Evolutionary conservation across 2,113 vertebrate genomes (phyloP).

Genomic region (Oenanthe oenanthe): DNA sequence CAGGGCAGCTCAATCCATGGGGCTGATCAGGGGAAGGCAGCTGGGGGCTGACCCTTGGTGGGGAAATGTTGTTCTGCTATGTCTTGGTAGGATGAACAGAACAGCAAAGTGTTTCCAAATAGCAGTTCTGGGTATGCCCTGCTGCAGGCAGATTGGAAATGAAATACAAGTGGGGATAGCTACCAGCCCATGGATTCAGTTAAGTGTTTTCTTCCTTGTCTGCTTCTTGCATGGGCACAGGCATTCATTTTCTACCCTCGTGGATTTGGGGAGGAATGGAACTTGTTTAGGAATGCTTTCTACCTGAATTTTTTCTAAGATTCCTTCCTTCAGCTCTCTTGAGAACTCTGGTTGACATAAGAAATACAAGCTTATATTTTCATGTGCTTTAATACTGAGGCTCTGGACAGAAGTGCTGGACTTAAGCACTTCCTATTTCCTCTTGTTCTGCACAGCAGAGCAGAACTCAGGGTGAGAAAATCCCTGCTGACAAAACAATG

Average conservation of each 20-base stretch:
- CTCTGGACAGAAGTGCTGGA: not conserved
- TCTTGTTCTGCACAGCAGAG: not conserved
- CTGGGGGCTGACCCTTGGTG: not conserved
- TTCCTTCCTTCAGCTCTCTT: not conserved
- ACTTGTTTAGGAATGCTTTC: not conserved
- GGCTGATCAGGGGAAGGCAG: not conserved
- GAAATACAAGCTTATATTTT: not conserved
- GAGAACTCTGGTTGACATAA: not conserved
- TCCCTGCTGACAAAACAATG: not conserved
- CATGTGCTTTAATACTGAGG: not conserved
- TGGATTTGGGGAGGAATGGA: not conserved
- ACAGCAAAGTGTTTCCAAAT: not conserved
- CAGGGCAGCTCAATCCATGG: not conserved
- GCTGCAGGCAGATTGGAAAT: not conserved
- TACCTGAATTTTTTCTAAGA: not conserved
- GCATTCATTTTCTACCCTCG: not conserved
- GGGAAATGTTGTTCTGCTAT: not conserved
- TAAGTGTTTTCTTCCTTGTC: not conserved
- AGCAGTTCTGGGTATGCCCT: not conserved
- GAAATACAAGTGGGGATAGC: not conserved
- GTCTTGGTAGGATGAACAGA: not conserved
- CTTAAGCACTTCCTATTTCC: not conserved
- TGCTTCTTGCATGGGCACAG: not conserved
- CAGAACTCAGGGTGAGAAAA: not conserved
- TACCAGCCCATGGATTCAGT: not conserved